Evolutionary conservation across 2,113 vertebrate genomes (phyloP), one percentile per base, ranked within the genome.

Genomic region (Setophaga coronata): DNA sequence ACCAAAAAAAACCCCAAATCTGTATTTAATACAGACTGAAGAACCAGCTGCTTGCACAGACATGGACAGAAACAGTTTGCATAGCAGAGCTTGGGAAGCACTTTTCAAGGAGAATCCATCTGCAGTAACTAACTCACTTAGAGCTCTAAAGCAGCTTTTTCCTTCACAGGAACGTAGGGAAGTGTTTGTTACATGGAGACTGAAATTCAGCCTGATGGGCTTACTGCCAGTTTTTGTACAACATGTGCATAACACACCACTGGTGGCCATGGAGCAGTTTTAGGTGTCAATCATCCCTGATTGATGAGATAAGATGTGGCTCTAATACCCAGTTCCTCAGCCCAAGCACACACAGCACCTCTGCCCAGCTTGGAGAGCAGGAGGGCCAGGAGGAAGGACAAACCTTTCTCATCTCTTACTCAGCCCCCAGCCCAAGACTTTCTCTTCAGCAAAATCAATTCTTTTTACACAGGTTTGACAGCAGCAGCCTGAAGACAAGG

Each of bases 211-310:
- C 23, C 69, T 24, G 18, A 64, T 0, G 4, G 58, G 40, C 48
- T 80, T 8, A 16, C 29, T 43, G 54, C 26, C 54, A 33, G 38
- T 26, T 91, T 86, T 26, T 47, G 23, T n/a, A 38, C 29, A 33
- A 38, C 34, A 42, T 0, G 0, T 19, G 19, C 21, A 0, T 15
- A 38, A 47, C 57, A 20, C 48, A 34, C 29, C n/a, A 18, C 3
- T 17, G 18, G 50, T 50, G 61, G 61, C 53, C 48, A 14, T 0
- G 9, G 38, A 24, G 40, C 19, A 17, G 24, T 8, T 84, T 33
- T 1, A 56, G 62, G 45, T 11, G 12, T 50, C 4, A 7, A 12
- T n/a, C 26, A 53, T 1, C 58, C 31, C 48, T 65, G 57, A 77
- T 11, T 60, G 25, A 31, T 2, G 0, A 42, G 14, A 9, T 6